phyloP scores from a whole-genome alignment of 2,113 vertebrate species.

The Stegastes partitus region DNA sequence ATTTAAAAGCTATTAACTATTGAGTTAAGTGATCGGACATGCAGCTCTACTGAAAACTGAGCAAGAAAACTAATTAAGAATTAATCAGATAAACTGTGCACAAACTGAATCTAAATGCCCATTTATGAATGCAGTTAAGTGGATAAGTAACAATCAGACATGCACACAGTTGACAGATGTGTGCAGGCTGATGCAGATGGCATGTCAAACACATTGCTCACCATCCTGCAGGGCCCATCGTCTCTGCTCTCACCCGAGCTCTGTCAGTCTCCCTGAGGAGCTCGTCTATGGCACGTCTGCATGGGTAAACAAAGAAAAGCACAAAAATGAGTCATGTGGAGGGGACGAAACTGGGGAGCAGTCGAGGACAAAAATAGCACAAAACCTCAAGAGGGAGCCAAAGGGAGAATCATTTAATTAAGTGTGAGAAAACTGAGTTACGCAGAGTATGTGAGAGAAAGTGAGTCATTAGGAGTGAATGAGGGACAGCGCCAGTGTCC shows the following conservation, averaged over 20 bases:
- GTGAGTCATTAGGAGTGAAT: conserved; percentile 37
- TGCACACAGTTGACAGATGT: background rate
- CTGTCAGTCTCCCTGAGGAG: conserved; percentile 94
- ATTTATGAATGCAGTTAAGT: background rate
- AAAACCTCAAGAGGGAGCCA: conserved; percentile 27
- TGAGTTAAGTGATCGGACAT: too few relatives aligned
- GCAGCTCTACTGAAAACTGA: too few relatives aligned
- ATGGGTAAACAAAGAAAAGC: conserved; percentile 33
- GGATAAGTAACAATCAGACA: background rate
- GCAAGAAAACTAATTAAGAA: too few relatives aligned
- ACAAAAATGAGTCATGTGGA: conserved; percentile 4
- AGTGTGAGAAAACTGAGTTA: conserved; percentile 41
- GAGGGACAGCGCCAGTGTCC: conserved; percentile 46
- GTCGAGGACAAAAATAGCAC: conserved; percentile 1
- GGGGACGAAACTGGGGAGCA: background rate
- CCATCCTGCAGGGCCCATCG: conserved; percentile 98
- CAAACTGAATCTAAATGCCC: too few relatives aligned
- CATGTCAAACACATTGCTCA: conserved; percentile 77
- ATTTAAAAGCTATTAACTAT: too few relatives aligned
- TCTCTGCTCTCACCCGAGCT: conserved; percentile 94
- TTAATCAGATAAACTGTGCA: too few relatives aligned
- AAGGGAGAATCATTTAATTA: conserved; percentile 39
- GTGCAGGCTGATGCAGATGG: conserved; percentile 23
- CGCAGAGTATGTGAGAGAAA: conserved; percentile 18
- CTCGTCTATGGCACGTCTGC: conserved; percentile 95